Evolutionary conservation across 2,888 invertebrate genomes (phyloP).

Genomic region (Nezara viridula): DNA sequence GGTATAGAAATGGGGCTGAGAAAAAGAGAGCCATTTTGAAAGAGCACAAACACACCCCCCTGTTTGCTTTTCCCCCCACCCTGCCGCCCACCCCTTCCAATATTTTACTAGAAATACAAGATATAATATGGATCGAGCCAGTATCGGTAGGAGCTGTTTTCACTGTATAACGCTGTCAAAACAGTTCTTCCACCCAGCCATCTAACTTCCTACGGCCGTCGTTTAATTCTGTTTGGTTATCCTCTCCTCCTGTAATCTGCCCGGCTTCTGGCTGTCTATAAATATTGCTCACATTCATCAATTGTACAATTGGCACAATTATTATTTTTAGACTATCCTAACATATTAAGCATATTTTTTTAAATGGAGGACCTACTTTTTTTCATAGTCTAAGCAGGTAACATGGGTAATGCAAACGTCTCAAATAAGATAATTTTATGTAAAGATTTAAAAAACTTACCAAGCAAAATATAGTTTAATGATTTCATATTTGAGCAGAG

Average conservation of each 20-base stretch:
- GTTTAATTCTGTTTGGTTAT: constrained; percentile 45
- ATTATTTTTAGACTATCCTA: background rate
- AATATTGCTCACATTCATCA: background rate
- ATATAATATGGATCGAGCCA: constrained; percentile 53
- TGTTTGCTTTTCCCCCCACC: background rate
- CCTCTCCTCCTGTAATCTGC: constrained; percentile 38
- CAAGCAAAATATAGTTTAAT: too few species aligned
- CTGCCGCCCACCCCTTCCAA: constrained; percentile 47
- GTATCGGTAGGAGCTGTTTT: constrained; percentile 55
- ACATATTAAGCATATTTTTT: too few species aligned
- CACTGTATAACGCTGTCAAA: constrained; percentile 50
- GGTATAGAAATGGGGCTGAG: constrained; percentile 45
- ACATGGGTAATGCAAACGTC: too few species aligned
- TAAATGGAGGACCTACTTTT: too few species aligned
- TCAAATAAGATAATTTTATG: too few species aligned
- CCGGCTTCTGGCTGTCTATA: background rate
- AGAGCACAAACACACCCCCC: constrained; percentile 48
- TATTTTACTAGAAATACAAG: constrained; percentile 60
- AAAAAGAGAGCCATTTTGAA: constrained; percentile 48
- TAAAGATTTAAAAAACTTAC: too few species aligned
- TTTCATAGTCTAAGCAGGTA: too few species aligned
- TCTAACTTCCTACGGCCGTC: constrained; percentile 30
- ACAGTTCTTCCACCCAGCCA: constrained; percentile 16
- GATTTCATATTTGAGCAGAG: too few species aligned
- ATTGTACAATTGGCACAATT: background rate